phyloP scores from a whole-genome alignment of 92 coral and sea anemone species.

The Palythoa grandis region DNA sequence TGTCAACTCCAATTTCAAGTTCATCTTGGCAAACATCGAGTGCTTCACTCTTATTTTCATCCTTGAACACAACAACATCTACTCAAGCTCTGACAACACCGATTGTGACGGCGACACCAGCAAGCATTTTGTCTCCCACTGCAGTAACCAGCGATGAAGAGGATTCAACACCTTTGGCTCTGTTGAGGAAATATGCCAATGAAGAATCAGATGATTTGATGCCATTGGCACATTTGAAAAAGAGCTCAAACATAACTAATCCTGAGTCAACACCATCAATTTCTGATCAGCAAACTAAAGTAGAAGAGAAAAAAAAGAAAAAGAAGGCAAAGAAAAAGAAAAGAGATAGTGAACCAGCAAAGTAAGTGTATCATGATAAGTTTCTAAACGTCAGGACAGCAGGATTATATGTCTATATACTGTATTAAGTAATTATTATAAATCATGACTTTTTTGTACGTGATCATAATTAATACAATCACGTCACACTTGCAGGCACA shows the following conservation, averaged over 20 bases:
- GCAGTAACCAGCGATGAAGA: constrained; percentile 20
- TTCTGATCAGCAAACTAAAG: neutral
- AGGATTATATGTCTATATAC: neutral
- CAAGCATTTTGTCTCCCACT: neutral
- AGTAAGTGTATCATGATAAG: constrained; percentile 1
- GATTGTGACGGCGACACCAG: constrained; percentile 27
- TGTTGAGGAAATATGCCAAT: constrained; percentile 17
- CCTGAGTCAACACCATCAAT: neutral
- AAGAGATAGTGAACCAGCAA: constrained; percentile 26
- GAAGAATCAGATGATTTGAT: constrained; percentile 28
- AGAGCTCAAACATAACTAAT: neutral
- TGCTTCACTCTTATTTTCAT: constrained; percentile 7
- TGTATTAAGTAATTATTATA: no score
- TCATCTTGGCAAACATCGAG: constrained; percentile 4
- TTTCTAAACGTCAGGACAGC: neutral
- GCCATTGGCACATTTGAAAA: constrained; percentile 42
- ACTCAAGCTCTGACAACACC: constrained; percentile 45
- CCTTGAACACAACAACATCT: constrained; percentile 25
- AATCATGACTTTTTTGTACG: no score
- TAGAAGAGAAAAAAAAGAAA: constrained; percentile 25
- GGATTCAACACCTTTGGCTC: constrained; percentile 38
- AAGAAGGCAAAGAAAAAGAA: constrained; percentile 43
- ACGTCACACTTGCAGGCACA: no score
- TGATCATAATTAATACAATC: no score
- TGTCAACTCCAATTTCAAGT: constrained; percentile 18